phyloP scores from a whole-genome alignment of 2,888 invertebrate genomes.

The Limulus polyphemus region DNA sequence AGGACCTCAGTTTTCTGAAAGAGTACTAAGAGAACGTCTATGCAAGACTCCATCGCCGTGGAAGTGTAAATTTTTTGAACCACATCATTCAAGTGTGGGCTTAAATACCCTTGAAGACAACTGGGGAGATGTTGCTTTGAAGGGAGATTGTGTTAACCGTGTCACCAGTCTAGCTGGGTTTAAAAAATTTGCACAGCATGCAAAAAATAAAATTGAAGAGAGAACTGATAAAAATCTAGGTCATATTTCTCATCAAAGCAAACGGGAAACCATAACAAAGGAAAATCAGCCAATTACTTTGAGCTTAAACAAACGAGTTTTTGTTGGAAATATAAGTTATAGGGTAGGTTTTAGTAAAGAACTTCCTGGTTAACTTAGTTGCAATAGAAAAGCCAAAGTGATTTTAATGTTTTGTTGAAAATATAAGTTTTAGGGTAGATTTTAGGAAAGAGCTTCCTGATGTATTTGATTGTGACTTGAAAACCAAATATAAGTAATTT shows the following conservation, averaged over 20 bases:
- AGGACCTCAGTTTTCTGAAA: constrained; percentile 26
- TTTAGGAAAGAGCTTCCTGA: no score
- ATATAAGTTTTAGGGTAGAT: no score
- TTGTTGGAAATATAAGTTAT: constrained; percentile 25
- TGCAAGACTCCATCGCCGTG: constrained; percentile 29
- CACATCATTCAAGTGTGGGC: constrained; percentile 21
- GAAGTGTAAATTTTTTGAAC: constrained; percentile 25
- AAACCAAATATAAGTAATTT: constrained; percentile 2
- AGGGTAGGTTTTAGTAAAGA: constrained; percentile 9
- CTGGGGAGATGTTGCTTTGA: constrained; percentile 14
- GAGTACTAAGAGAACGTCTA: constrained; percentile 27
- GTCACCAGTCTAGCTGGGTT: constrained; percentile 5
- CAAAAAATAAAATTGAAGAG: constrained; percentile 10
- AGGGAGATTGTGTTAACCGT: background rate
- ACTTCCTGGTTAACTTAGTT: no score
- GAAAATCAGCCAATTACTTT: constrained; percentile 10
- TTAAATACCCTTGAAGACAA: constrained; percentile 19
- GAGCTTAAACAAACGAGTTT: constrained; percentile 17
- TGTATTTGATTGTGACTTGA: background rate
- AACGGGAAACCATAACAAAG: constrained; percentile 4
- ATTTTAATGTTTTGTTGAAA: background rate
- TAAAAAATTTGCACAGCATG: background rate
- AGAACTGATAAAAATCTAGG: constrained; percentile 12
- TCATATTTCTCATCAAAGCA: background rate
- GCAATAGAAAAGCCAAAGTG: no score